These are phyloP conservation scores for Anabas testudineus DNA, from an alignment of 2,797 vertebrate genomes.

Conservation along the genomic window DNA sequence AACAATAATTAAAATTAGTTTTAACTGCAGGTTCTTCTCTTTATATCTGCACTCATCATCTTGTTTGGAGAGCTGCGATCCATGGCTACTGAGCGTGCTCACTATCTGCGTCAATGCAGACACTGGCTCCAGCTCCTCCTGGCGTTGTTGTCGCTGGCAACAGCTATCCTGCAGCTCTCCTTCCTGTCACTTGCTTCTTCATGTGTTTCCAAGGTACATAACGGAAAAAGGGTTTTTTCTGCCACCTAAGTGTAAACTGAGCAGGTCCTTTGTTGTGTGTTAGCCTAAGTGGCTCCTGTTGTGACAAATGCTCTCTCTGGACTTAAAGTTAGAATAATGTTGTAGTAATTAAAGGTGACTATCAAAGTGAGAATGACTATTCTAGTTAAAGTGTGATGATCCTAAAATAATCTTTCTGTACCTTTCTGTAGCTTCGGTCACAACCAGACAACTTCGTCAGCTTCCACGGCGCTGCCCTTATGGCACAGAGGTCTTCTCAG, in stretches of 20 bases:
- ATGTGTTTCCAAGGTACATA: constrained; percentile 67
- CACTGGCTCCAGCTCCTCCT: constrained; percentile 75
- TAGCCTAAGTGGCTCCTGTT: too few species aligned
- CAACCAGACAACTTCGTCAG: constrained; percentile 66
- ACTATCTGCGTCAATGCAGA: constrained; percentile 47
- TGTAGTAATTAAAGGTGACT: not conserved
- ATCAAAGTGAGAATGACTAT: not conserved
- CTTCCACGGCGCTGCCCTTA: constrained; percentile 76
- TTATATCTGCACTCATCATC: constrained; percentile 77
- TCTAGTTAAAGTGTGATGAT: not conserved
- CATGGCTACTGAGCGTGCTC: constrained; percentile 60
- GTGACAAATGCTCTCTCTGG: not conserved
- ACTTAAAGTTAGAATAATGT: not conserved
- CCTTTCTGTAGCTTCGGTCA: constrained; percentile 60
- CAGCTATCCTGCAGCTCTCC: constrained; percentile 76
- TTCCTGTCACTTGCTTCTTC: constrained; percentile 61
- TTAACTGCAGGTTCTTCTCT: constrained; percentile 75
- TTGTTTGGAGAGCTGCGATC: constrained; percentile 70
- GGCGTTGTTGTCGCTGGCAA: constrained; percentile 71
- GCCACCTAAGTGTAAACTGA: not conserved
- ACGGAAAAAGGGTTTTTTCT: not conserved
- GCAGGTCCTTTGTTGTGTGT: not conserved
- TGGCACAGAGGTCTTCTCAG: constrained; percentile 73
- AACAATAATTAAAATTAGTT: not conserved
- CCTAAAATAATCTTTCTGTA: not conserved